Base-by-base conservation (phyloP, 2,888 invertebrate species). In the Hemicrepidius hirtus region DNA sequence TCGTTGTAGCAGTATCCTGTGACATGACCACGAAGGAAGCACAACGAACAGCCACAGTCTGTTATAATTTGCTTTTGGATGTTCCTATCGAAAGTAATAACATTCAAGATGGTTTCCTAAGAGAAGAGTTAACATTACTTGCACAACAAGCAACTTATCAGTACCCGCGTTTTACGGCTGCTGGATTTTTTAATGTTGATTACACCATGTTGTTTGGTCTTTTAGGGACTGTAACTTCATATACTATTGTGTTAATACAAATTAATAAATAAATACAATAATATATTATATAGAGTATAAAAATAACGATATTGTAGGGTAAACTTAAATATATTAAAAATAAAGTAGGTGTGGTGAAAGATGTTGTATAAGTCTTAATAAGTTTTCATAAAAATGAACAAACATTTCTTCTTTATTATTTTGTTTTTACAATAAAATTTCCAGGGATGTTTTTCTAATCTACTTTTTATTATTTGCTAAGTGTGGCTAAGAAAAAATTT, bases 21-120 rank as follows among this genome's bases (percentile, higher is more conserved):
- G 76, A 78, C 13, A 59, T 66, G 16, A 63, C 76, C 16, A 70
- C 73, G 12, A 75, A 75, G 55, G 80, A 80, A 73, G 76, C 76
- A 12, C 74, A 69, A 40, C 71, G 71, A 57, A 78, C 78, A 6
- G 67, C 77, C 5, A 66, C 71, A 2, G 74, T 78, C 20, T 76
- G 76, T 60, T 78, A 76, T 44, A 76, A 69, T 44, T 59, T 79
- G 13, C 67, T 80, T 2, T 71, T 76, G 20, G 76, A 77, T 40
- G 32, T 80, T 12, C 76, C 79, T 7, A 20, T 55, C 13, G 28
- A 63, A n/a, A 68, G 46, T 35, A 60, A 68, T 16, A 59, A 68
- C 20, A 60, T 70, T 7, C 66, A 44, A 64, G 68, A 77, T 13
- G 50, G 68, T 12, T 62, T 66, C 53, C 35, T 71, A 35, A 50